A percentile compares a stretch with the other conserved stretches of the same genome.
Conservation (phyloP, 2,797 vertebrate species). For the Brachyalestes nurse region DNA sequence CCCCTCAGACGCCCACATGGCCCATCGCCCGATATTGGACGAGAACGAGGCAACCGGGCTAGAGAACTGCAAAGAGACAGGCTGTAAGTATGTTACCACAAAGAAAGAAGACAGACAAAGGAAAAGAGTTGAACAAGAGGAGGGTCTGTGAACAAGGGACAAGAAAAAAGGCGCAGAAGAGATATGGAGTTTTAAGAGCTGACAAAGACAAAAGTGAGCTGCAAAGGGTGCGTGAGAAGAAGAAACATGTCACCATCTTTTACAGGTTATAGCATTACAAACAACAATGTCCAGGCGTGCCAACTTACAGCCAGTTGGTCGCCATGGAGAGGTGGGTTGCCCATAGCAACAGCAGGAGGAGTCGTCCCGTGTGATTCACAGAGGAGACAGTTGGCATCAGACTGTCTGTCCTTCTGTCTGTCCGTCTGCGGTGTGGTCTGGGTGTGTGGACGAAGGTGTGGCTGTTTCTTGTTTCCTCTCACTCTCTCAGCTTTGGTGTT, state of each 20-base stretch:
- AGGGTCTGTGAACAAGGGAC: background rate
- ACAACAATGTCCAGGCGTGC: slow-evolving; percentile 73
- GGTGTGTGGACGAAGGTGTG: slow-evolving; percentile 54
- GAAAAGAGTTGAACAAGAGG: slow-evolving; percentile 16
- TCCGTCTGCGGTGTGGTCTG: slow-evolving; percentile 63
- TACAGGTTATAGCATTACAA: slow-evolving; percentile 84
- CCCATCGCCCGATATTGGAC: slow-evolving; percentile 70
- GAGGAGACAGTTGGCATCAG: slow-evolving; percentile 87
- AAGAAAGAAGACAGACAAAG: slow-evolving; percentile 3
- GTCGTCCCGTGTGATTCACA: slow-evolving; percentile 83
- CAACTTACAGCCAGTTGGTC: slow-evolving; percentile 89
- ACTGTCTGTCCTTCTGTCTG: slow-evolving; percentile 78
- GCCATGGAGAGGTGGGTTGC: slow-evolving; percentile 83
- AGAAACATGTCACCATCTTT: slow-evolving; percentile 80
- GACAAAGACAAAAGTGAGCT: slow-evolving; percentile 70
- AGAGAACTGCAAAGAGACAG: slow-evolving; percentile 70
- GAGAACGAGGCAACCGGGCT: slow-evolving; percentile 79
- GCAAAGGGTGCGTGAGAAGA: slow-evolving; percentile 71
- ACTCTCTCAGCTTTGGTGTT: slow-evolving; percentile 59
- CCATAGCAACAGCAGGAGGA: slow-evolving; percentile 89
- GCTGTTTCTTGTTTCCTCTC: slow-evolving; percentile 58
- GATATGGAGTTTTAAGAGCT: slow-evolving; percentile 50
- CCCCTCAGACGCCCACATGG: slow-evolving; percentile 77
- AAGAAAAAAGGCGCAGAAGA: slow-evolving; percentile 12
- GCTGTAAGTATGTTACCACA: slow-evolving; percentile 2